Evolutionary conservation across 2,888 invertebrate species (phyloP), one percentile per base, ranked within the genome.

Genomic region (Busseola fusca): DNA sequence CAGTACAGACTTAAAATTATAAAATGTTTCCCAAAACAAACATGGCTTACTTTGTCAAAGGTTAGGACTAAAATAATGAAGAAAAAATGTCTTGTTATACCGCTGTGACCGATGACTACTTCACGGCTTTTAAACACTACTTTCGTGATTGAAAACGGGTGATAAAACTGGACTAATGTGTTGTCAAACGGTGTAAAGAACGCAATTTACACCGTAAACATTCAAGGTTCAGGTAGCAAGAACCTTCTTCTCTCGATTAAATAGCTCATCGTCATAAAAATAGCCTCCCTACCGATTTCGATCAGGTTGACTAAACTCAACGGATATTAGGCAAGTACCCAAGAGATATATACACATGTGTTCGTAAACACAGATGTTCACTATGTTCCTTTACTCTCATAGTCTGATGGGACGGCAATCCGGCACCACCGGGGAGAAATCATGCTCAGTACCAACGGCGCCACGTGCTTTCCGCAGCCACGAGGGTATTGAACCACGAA

Each of bases 71-170:
- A 70, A 64, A 48, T 78, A 81, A 75, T 83, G 77, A 70, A 76
- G 60, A 3, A 25, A 57, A 48, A 48, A 68, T 67, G 69, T 58
- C 63, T 68, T 25, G 72, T 69, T 72, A 69, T 25, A 64, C 4
- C 12, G n/a, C 64, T 77, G 84, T 84, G 80, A 84, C 86, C 16
- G 74, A 85, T 78, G 69, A 50, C 54, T 18, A 27, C 18, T 84
- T 85, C 86, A 78, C 67, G 84, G 60, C 42, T 74, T 65, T 84
- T 74, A 74, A 56, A 67, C 62, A 63, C 56, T 57, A 57, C 57
- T 67, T 75, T 40, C 60, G 12, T 77, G 81, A 84, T 85, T 85
- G 69, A 76, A 75, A 71, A 69, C n/a, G 25, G 50, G 67, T 78
- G 79, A 80, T 80, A 78, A 80, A 78, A 57, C 7, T 50, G 21